These are phyloP conservation scores for Etheostoma cragini DNA, from an alignment of 2,113 vertebrate species.

Conservation along the genomic window DNA sequence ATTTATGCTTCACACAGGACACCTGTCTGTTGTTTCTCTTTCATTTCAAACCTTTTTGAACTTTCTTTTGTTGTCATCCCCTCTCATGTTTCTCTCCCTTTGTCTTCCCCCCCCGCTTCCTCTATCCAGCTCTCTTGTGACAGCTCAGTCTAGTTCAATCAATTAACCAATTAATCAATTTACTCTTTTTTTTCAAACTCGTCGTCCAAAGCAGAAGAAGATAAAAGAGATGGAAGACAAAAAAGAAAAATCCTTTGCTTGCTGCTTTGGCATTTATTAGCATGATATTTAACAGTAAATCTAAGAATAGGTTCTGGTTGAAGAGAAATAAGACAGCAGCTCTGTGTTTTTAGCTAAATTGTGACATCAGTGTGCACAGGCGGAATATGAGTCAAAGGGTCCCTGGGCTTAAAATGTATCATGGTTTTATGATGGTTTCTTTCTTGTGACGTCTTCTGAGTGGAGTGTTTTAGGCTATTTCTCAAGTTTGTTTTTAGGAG, in stretches of 20 bases:
- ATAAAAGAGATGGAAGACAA: slow-evolving; percentile 23
- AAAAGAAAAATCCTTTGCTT: background rate
- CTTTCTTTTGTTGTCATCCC: slow-evolving; percentile 34
- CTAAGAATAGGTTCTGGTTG: background rate
- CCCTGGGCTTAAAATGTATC: too few species aligned
- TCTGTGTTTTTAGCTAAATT: background rate
- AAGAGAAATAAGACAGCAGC: background rate
- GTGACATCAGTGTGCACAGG: background rate
- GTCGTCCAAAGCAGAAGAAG: slow-evolving; percentile 10
- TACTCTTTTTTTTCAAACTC: slow-evolving; percentile 18
- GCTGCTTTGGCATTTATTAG: slow-evolving; percentile 32
- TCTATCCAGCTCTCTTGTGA: slow-evolving; percentile 19
- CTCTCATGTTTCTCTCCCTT: slow-evolving; percentile 36
- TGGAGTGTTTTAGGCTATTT: too few species aligned
- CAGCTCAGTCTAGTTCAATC: slow-evolving; percentile 41
- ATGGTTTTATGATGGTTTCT: too few species aligned
- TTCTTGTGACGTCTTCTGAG: too few species aligned
- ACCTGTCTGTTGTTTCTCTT: slow-evolving; percentile 36
- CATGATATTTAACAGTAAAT: slow-evolving; percentile 40
- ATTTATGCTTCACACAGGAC: slow-evolving; percentile 46
- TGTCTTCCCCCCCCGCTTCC: slow-evolving; percentile 12
- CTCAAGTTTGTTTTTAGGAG: too few species aligned
- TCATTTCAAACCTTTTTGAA: slow-evolving; percentile 42
- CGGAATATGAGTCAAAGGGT: too few species aligned
- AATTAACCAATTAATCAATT: slow-evolving; percentile 53